Conservation (phyloP, 2,797 vertebrate genomes). For the Moxostoma hubbsi region DNA sequence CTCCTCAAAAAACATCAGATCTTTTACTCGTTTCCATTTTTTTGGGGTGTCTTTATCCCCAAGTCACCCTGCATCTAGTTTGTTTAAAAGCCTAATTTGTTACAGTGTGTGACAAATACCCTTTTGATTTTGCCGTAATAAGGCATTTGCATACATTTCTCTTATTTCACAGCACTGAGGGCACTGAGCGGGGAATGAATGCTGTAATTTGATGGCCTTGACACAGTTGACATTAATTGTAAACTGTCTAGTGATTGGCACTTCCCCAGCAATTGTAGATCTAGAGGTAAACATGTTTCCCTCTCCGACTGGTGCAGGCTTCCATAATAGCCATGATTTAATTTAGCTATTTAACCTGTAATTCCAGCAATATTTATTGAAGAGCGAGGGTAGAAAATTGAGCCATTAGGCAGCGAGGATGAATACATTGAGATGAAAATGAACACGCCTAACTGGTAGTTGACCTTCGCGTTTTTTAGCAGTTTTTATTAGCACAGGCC, state of each 20-base stretch:
- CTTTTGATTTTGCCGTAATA: constrained; percentile 46
- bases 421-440: constrained; percentile 99
- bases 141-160: constrained; percentile 44
- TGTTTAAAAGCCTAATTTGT: constrained; percentile 35
- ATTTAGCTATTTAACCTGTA: constrained; percentile 99
- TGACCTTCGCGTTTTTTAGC: constrained; percentile 97
- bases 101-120: constrained; percentile 42
- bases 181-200: constrained; percentile 53
- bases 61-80: constrained; percentile 17
- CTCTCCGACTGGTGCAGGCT: constrained; percentile 78
- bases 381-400: constrained; percentile 95
- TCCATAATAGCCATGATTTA: constrained; percentile 97
- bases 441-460: constrained; percentile 97
- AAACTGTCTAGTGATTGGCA: constrained; percentile 80
- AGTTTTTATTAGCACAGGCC: constrained; percentile 90
- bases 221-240: constrained; percentile 84
- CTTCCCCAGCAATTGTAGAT: constrained; percentile 89
- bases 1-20: too few relatives aligned
- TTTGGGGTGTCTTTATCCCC: background rate
- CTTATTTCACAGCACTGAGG: constrained; percentile 52
- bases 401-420: constrained; percentile 97
- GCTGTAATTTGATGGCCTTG: constrained; percentile 63
- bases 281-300: constrained; percentile 87
- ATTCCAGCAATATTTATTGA: constrained; percentile 99
- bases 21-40: background rate